phyloP scores from a whole-genome alignment of 2,888 invertebrate species.

The Bembecia ichneumoniformis region DNA sequence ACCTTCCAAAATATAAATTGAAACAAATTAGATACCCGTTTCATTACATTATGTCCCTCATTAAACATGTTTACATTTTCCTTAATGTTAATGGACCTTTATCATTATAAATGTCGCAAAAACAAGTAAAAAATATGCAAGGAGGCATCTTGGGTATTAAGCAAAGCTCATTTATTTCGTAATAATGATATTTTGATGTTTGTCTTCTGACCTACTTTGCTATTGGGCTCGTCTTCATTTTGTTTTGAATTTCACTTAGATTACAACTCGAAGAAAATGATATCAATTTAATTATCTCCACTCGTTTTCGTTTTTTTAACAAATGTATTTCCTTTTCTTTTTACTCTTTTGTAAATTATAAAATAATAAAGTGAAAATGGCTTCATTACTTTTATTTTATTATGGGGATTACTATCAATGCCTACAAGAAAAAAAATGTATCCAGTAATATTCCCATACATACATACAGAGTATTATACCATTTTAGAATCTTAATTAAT shows the following conservation, averaged over 20 bases:
- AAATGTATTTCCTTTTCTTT: not conserved
- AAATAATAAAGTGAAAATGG: too few relatives aligned
- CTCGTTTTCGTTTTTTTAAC: not conserved
- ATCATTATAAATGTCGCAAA: not conserved
- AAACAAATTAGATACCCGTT: not conserved
- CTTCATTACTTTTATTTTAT: too few relatives aligned
- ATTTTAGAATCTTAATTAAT: too few relatives aligned
- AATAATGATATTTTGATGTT: slow-evolving; percentile 5
- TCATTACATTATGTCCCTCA: not conserved
- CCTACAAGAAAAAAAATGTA: too few relatives aligned
- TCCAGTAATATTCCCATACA: too few relatives aligned
- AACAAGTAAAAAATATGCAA: not conserved
- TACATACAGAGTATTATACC: too few relatives aligned
- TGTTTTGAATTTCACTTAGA: slow-evolving; percentile 3
- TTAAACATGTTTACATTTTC: not conserved
- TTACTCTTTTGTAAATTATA: not conserved
- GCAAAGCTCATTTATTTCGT: slow-evolving; percentile 3
- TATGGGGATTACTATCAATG: too few relatives aligned
- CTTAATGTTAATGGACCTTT: not conserved
- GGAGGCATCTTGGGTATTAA: slow-evolving; percentile 1
- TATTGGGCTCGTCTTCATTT: not conserved
- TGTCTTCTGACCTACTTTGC: slow-evolving; percentile 3
- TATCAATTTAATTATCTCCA: slow-evolving; percentile 1
- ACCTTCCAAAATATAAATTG: not conserved
- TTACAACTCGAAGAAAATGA: not conserved